Evolutionary conservation across 2,113 vertebrate species (phyloP), one percentile per base, ranked within the genome.

Genomic region (Pagrus major): DNA sequence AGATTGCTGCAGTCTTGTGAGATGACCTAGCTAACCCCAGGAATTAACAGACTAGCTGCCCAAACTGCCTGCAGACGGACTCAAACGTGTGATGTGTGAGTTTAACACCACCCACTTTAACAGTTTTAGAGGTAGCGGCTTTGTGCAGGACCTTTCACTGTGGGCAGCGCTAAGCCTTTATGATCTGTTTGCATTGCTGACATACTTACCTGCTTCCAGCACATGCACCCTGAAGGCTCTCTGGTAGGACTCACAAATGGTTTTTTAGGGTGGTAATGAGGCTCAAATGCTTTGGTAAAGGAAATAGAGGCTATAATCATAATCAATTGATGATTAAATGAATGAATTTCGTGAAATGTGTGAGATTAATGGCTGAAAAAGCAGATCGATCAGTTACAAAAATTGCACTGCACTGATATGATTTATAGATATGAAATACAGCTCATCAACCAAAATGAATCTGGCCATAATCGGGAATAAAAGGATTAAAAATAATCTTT

Each of bases 121-220:
- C 6, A 33, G 68, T 70, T 31, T 76, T 75, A 79, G 44, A 41
- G 52, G 64, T 31, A 47, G 60, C n/a, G 47, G 67, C 76, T 67
- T 29, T 69, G 69, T 64, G 27, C 66, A 71, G 52, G 47, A 80
- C 46, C 55, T 89, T 71, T 80, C 52, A 61, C 77, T 52, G 25
- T 58, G 55, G 54, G 69, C 49, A 69, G 66, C 73, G 85, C 66
- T 86, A 84, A 80, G 64, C 52, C 79, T 68, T 54, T 76, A 61
- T 71, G 72, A 86, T 87, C 52, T 90, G 76, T 88, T 85, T 91
- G 84, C 79, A 81, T 83, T 84, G 76, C 81, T 91, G 77, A 86
- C 75, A 88, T 82, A 78, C 76, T 84, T 77, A 86, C 68, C 63
- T 85, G 85, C 72, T 84, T 78, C 35, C 65, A 70, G 65, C 68